Percentiles rank a stretch among this genome's conserved stretches.
Evolutionary conservation across 2,888 invertebrate genomes (phyloP).

Genomic region (Pelosia muscerda): DNA sequence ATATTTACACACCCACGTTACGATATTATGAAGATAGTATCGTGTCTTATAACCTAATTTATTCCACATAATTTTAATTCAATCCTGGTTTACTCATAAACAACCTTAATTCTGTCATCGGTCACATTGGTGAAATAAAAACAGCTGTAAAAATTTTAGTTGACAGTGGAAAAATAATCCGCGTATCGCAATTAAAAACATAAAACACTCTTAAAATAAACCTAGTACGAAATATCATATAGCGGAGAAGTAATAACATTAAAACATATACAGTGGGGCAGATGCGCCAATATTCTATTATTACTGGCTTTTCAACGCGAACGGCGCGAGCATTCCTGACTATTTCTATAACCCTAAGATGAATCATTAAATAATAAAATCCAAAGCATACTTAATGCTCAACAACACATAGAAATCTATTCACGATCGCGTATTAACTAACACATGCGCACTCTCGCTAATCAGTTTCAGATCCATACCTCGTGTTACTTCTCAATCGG

Average conservation of each 20-base stretch:
- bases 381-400: constrained; percentile 85
- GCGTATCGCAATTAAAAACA: constrained; percentile 82
- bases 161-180: constrained; percentile 79
- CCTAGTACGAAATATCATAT: constrained; percentile 78
- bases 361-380: constrained; percentile 88
- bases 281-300: constrained; percentile 87
- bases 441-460: constrained; percentile 79
- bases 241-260: constrained; percentile 81
- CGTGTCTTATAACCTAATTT: constrained; percentile 72
- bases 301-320: constrained; percentile 84
- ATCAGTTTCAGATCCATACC: constrained; percentile 82
- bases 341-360: constrained; percentile 86
- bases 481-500: constrained; percentile 78
- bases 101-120: constrained; percentile 84
- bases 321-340: constrained; percentile 83
- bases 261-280: constrained; percentile 83
- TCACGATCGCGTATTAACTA: constrained; percentile 76
- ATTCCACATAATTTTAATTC: constrained; percentile 76
- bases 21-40: constrained; percentile 69
- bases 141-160: constrained; percentile 81
- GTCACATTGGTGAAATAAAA: constrained; percentile 76
- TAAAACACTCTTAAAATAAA: constrained; percentile 82
- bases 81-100: constrained; percentile 75
- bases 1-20: constrained; percentile 63
- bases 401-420: constrained; percentile 78